These are phyloP conservation scores for Drosophila meridionalis DNA, from an alignment of 2,888 invertebrate genomes.

Conservation along the genomic window DNA sequence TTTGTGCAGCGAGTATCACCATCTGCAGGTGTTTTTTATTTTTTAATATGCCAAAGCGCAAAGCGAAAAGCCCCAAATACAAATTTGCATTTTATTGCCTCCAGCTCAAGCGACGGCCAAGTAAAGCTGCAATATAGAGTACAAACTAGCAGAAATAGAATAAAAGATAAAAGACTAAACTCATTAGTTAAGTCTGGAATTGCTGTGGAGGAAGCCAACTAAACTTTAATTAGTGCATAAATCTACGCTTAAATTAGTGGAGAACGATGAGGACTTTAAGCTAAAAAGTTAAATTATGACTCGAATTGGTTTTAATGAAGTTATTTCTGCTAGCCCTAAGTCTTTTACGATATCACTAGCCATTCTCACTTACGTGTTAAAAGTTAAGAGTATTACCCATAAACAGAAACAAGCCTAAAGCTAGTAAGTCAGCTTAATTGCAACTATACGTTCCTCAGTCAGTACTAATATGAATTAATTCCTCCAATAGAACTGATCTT, in stretches of 20 bases:
- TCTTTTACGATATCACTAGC: background rate
- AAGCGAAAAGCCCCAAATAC: slow-evolving; percentile 44
- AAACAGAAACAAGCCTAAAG: background rate
- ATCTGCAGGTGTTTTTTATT: slow-evolving; percentile 75
- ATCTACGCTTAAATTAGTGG: background rate
- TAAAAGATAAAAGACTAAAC: background rate
- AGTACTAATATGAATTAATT: background rate
- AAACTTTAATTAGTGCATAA: background rate
- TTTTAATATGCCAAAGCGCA: slow-evolving; percentile 65
- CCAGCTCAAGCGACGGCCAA: slow-evolving; percentile 20
- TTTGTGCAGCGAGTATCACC: slow-evolving; percentile 50
- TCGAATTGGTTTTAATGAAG: background rate
- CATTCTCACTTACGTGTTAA: background rate
- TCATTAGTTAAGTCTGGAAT: background rate
- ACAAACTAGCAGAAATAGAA: background rate
- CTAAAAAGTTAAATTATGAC: background rate
- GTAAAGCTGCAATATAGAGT: slow-evolving; percentile 16
- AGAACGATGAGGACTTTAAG: background rate
- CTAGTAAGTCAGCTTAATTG: background rate
- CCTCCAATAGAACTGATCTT: background rate
- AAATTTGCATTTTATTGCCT: slow-evolving; percentile 73
- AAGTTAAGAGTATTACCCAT: too few relatives aligned
- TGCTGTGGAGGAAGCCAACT: background rate
- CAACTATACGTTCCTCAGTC: background rate
- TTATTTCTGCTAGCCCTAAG: background rate